Evolutionary conservation across 2,888 invertebrate genomes (phyloP).

Genomic region (Ennomos fuscantarius): DNA sequence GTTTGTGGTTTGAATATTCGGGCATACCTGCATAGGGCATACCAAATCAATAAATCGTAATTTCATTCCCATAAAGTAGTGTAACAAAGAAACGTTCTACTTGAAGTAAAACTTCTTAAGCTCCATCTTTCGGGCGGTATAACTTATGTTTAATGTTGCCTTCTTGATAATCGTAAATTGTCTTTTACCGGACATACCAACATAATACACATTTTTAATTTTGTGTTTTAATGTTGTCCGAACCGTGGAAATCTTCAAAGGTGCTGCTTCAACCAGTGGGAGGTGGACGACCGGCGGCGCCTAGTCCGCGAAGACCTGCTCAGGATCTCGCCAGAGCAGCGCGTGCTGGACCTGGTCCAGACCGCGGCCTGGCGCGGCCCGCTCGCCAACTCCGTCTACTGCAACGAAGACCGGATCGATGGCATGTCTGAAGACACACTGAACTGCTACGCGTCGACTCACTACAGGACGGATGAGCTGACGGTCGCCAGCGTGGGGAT

Average conservation of each 20-base stretch:
- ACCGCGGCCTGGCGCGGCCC: slow-evolving; percentile 66
- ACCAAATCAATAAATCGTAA: too few species aligned
- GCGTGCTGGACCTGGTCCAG: slow-evolving; percentile 67
- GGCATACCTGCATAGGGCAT: too few species aligned
- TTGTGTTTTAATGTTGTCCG: too few species aligned
- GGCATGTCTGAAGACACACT: slow-evolving; percentile 51
- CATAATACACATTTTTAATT: too few species aligned
- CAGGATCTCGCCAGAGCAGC: slow-evolving; percentile 55
- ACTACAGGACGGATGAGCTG: slow-evolving; percentile 59
- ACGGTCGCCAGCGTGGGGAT: slow-evolving; percentile 65
- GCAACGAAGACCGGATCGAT: slow-evolving; percentile 54
- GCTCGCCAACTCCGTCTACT: slow-evolving; percentile 66
- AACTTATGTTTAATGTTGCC: too few species aligned
- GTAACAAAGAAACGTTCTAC: too few species aligned
- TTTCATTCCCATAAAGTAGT: too few species aligned
- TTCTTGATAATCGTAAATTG: too few species aligned
- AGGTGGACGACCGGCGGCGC: slow-evolving; percentile 57
- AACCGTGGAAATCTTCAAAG: slow-evolving; percentile 46
- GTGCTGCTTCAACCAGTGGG: slow-evolving; percentile 62
- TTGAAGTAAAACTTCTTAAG: too few species aligned
- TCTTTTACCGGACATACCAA: too few species aligned
- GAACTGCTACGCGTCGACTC: slow-evolving; percentile 43
- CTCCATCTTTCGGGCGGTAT: too few species aligned
- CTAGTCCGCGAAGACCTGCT: slow-evolving; percentile 58
- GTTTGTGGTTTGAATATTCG: too few species aligned